phyloP scores from a whole-genome alignment of 2,113 vertebrate genomes.

The Microcebus jonahi region DNA sequence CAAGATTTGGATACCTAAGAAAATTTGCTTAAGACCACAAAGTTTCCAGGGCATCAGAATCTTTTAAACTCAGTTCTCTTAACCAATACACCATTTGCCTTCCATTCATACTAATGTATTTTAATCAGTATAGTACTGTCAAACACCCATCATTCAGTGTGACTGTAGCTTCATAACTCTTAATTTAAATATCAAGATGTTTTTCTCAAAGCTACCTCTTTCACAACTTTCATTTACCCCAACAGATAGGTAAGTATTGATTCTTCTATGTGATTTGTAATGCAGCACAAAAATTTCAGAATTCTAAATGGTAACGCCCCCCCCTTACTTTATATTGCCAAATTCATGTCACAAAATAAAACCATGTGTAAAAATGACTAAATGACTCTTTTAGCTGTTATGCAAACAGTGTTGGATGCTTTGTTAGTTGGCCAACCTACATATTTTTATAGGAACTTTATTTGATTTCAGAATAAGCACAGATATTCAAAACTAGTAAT shows the following conservation, averaged over 20 bases:
- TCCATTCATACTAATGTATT: neutral
- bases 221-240: neutral
- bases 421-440: neutral
- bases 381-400: neutral
- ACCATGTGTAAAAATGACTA: neutral
- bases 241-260: neutral
- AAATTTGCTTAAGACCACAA: neutral
- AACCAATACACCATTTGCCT: neutral
- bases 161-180: neutral
- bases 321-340: neutral
- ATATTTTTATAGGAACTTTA: neutral
- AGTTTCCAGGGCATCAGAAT: neutral
- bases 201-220: conserved; percentile 2
- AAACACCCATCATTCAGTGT: neutral
- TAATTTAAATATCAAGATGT: neutral
- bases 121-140: neutral
- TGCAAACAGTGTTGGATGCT: neutral
- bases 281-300: neutral
- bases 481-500: neutral
- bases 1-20: neutral
- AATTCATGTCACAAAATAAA: neutral
- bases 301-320: neutral
- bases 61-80: neutral
- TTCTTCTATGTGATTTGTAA: conserved; percentile 19
- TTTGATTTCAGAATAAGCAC: conserved; percentile 1